A percentile compares a stretch with the other conserved stretches of the same genome.
phyloP scores from a whole-genome alignment of 2,797 vertebrate species.

The Chelidonichthys spinosus region DNA sequence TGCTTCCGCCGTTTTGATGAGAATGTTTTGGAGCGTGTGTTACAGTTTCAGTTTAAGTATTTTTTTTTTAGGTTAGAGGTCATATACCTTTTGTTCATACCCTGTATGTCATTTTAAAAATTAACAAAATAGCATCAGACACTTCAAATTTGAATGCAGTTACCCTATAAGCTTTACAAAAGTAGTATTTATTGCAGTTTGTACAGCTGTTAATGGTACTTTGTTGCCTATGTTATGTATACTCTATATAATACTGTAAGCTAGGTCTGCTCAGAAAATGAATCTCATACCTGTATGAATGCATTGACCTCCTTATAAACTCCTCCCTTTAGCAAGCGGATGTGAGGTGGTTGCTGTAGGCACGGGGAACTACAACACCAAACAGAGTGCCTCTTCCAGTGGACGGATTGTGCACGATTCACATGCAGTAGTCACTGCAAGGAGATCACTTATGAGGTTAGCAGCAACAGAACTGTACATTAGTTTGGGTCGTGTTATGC shows the following conservation, averaged over 20 bases:
- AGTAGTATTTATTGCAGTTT: not conserved
- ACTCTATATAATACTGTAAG: not conserved
- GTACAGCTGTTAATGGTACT: not conserved
- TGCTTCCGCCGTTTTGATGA: no score
- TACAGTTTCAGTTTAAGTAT: no score
- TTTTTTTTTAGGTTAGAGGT: no score
- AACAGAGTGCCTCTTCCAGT: constrained; percentile 70
- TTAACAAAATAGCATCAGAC: no score
- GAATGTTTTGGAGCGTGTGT: no score
- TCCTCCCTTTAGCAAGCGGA: constrained; percentile 56
- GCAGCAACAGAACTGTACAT: not conserved
- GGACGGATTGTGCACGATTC: constrained; percentile 92
- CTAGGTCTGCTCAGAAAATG: no score
- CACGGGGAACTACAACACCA: constrained; percentile 90
- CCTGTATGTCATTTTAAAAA: no score
- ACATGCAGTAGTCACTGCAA: constrained; percentile 90
- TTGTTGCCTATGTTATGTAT: not conserved
- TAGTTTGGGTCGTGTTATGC: not conserved
- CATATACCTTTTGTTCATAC: no score
- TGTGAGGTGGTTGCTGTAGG: constrained; percentile 92
- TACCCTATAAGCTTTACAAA: not conserved
- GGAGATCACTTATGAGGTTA: constrained; percentile 94
- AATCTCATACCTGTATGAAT: not conserved
- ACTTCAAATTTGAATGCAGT: no score
- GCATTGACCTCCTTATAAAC: not conserved